phyloP scores from a whole-genome alignment of 2,888 invertebrate species.

The Venusia cambrica region DNA sequence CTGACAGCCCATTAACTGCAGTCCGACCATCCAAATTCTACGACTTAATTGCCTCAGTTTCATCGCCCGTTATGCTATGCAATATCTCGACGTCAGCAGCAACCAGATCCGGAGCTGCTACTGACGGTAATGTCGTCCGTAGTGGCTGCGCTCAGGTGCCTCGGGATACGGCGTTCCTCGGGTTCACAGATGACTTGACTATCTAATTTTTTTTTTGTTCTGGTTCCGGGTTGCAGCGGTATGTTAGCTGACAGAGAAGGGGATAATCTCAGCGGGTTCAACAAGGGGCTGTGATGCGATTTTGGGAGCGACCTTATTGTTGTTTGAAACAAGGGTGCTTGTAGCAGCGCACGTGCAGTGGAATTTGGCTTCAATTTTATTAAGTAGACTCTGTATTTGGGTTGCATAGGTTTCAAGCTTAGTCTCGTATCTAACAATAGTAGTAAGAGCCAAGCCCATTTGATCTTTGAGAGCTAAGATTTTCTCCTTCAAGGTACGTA shows the following conservation, averaged over 20 bases:
- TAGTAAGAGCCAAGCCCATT: neutral
- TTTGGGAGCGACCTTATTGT: too few species aligned
- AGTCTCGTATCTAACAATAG: neutral
- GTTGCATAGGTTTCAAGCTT: neutral
- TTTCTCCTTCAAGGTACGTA: neutral
- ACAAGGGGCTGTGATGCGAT: neutral
- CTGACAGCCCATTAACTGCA: neutral
- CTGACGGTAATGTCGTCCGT: too few species aligned
- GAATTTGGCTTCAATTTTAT: neutral
- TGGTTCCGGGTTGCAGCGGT: neutral
- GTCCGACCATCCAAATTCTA: neutral
- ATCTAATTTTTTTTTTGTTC: neutral
- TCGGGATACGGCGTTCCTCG: neutral
- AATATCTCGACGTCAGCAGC: neutral
- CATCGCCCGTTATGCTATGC: neutral
- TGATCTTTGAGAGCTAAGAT: neutral
- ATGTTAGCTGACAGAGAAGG: neutral
- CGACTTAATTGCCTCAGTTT: neutral
- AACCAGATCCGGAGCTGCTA: neutral
- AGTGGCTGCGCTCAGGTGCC: neutral
- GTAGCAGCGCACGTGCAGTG: neutral
- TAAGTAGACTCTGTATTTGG: neutral
- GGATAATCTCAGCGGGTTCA: neutral
- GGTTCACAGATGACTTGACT: neutral
- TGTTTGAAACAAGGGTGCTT: neutral